Percentiles rank a stretch among this genome's conserved stretches.
phyloP scores from a whole-genome alignment of 2,113 vertebrate species.

The Psophia crepitans region DNA sequence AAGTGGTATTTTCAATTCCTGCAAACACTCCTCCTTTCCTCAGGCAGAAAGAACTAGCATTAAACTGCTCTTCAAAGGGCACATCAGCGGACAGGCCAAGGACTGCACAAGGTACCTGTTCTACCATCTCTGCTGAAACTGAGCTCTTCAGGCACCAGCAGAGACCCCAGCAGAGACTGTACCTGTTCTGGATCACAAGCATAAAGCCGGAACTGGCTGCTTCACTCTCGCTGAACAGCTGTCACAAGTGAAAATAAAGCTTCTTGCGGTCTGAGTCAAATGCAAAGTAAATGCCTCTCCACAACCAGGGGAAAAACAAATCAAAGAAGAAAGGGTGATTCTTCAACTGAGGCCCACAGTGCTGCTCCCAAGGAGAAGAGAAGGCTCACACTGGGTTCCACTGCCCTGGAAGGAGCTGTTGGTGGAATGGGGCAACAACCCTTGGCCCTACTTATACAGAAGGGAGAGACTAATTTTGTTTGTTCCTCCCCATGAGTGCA shows the following conservation, averaged over 20 bases:
- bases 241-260: conserved; percentile 43
- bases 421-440: not conserved
- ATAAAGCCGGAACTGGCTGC: not conserved
- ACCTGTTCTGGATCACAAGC: not conserved
- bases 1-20: not conserved
- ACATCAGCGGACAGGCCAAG: not conserved
- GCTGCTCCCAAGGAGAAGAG: not conserved
- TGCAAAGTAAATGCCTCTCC: not conserved
- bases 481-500: not conserved
- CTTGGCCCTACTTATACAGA: not conserved
- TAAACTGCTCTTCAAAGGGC: not conserved
- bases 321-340: not conserved
- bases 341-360: not conserved
- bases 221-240: conserved; percentile 25
- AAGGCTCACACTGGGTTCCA: not conserved
- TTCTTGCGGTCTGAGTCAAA: conserved; percentile 11
- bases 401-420: not conserved
- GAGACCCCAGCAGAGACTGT: not conserved
- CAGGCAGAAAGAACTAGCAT: not conserved
- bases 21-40: not conserved
- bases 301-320: not conserved
- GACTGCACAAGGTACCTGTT: not conserved
- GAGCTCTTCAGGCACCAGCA: not conserved
- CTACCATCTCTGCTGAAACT: not conserved
- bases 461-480: not conserved